Percentiles rank a stretch among this genome's conserved stretches.
Evolutionary conservation across 2,888 invertebrate species (phyloP).

Genomic region (Epiblema foenella): DNA sequence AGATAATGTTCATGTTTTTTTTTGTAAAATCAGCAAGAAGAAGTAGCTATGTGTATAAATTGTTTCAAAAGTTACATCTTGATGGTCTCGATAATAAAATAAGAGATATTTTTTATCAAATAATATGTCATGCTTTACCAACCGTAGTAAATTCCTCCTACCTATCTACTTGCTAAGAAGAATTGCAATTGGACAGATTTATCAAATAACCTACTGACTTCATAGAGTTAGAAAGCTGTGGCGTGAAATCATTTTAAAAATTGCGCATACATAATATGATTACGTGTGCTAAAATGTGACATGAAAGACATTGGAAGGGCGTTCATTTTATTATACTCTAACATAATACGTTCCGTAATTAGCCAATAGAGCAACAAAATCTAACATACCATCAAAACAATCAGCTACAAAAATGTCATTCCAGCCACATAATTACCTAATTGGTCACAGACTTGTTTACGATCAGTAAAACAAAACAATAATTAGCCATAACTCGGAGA

Average conservation of each 20-base stretch:
- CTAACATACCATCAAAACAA: background rate
- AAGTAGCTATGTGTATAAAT: background rate
- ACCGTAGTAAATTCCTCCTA: no score
- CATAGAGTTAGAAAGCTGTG: no score
- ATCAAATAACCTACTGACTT: no score
- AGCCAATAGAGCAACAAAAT: background rate
- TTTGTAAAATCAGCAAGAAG: background rate
- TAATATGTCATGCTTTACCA: no score
- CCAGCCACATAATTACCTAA: constrained; percentile 70
- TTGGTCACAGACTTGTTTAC: constrained; percentile 79
- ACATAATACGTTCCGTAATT: background rate
- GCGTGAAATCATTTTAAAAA: no score
- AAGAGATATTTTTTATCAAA: background rate
- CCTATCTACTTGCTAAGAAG: no score
- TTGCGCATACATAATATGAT: no score
- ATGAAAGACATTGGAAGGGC: no score
- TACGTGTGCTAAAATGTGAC: no score
- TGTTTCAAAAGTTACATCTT: background rate
- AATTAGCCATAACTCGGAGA: constrained; percentile 78
- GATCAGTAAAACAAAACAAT: constrained; percentile 76
- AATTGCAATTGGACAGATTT: no score
- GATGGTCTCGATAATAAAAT: background rate
- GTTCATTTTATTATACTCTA: no score
- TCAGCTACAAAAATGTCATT: constrained; percentile 33
- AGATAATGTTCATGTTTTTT: background rate